These are phyloP conservation scores for Lapara coniferarum DNA, from an alignment of 2,888 invertebrate genomes.

Conservation along the genomic window DNA sequence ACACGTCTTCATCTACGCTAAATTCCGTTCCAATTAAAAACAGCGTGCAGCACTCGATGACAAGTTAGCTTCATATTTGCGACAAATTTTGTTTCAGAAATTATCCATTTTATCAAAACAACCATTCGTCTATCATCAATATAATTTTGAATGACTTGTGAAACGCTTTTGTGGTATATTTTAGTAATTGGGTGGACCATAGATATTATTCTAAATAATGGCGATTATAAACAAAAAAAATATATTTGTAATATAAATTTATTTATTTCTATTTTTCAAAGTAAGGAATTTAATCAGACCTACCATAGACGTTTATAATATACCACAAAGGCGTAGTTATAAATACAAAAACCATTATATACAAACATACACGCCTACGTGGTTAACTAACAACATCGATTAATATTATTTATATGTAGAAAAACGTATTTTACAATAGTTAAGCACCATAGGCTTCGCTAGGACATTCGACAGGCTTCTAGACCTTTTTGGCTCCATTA, in stretches of 20 bases:
- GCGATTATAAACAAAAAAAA: no score
- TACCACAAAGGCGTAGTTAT: constrained; percentile 1
- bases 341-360: constrained; percentile 30
- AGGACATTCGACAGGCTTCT: not conserved
- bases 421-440: constrained; percentile 37
- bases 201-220: no score
- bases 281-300: no score
- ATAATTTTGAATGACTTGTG: not conserved
- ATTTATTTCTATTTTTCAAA: no score
- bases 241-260: no score
- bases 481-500: not conserved
- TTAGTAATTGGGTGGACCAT: no score
- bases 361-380: constrained; percentile 38
- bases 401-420: constrained; percentile 34
- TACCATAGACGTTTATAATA: not conserved
- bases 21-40: no score
- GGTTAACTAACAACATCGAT: constrained; percentile 42
- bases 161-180: not conserved
- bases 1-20: no score
- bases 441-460: constrained; percentile 17
- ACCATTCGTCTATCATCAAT: not conserved
- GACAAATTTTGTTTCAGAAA: no score
- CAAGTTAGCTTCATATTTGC: no score
- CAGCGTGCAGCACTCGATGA: no score
- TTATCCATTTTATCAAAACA: no score